phyloP scores from a whole-genome alignment of 2,888 invertebrate genomes.

The Trachelus stipa region DNA sequence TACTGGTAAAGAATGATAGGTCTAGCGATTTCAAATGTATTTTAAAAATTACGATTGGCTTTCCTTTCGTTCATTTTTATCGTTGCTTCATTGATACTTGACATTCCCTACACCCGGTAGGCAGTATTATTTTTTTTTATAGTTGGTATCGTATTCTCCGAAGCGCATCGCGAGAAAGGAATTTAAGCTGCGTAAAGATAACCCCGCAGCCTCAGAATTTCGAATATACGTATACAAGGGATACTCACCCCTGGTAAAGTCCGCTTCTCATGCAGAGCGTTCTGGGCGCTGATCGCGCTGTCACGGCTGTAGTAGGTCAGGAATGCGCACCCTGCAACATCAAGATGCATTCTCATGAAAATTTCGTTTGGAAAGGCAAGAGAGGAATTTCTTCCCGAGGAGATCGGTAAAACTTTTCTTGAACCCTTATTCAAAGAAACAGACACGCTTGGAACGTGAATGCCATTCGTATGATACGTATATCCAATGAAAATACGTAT shows the following conservation, averaged over 20 bases:
- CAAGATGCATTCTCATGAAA: neutral
- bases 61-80: neutral
- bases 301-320: constrained; percentile 98
- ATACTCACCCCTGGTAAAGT: constrained; percentile 97
- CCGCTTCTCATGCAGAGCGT: constrained; percentile 97
- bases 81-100: neutral
- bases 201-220: neutral
- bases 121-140: neutral
- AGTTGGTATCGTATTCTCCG: neutral
- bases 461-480: neutral
- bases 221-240: constrained; percentile 22
- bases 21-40: neutral
- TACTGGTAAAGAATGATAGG: neutral
- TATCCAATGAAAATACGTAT: neutral
- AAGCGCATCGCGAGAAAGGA: neutral
- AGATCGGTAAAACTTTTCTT: neutral
- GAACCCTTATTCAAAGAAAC: neutral
- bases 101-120: neutral
- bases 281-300: constrained; percentile 93
- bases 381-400: neutral
- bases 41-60: neutral
- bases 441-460: neutral
- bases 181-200: neutral
- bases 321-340: constrained; percentile 93
- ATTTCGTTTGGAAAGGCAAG: neutral